Conservation (phyloP, 2,888 invertebrate genomes). For the Tenthredo amoena region DNA sequence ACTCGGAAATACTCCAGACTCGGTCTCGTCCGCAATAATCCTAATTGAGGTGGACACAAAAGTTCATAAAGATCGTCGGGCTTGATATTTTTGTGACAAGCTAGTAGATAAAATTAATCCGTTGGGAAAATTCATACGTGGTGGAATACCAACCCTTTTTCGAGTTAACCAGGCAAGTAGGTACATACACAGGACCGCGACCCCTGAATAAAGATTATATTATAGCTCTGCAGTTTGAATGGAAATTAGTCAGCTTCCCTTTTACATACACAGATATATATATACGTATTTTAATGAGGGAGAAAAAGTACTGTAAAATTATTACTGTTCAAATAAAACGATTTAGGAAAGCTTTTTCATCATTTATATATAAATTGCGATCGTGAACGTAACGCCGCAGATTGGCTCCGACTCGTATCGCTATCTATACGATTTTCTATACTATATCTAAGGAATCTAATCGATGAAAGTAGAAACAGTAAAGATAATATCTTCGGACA, state of each 20-base stretch:
- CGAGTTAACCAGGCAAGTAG: background rate
- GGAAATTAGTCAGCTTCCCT: conserved; percentile 18
- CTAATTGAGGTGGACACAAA: conserved; percentile 54
- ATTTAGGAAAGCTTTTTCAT: background rate
- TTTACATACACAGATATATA: background rate
- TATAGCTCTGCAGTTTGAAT: conserved; percentile 23
- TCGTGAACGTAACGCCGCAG: background rate
- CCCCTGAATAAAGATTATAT: conserved; percentile 23
- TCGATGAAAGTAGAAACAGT: background rate
- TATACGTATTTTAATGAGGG: background rate
- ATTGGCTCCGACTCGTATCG: background rate
- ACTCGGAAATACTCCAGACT: background rate
- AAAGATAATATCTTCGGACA: background rate
- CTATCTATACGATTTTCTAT: background rate
- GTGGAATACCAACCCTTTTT: conserved; percentile 1
- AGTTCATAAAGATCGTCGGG: conserved; percentile 53
- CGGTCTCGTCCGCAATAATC: conserved; percentile 22
- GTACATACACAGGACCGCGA: background rate
- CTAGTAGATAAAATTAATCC: conserved; percentile 42
- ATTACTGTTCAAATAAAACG: background rate
- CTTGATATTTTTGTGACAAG: conserved; percentile 52
- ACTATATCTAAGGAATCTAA: background rate
- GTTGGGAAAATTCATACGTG: conserved; percentile 18
- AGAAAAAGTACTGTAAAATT: background rate
- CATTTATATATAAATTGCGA: background rate